These are phyloP conservation scores for Lepidochitona cinerea DNA, from an alignment of 2,888 invertebrate species.

Conservation along the genomic window DNA sequence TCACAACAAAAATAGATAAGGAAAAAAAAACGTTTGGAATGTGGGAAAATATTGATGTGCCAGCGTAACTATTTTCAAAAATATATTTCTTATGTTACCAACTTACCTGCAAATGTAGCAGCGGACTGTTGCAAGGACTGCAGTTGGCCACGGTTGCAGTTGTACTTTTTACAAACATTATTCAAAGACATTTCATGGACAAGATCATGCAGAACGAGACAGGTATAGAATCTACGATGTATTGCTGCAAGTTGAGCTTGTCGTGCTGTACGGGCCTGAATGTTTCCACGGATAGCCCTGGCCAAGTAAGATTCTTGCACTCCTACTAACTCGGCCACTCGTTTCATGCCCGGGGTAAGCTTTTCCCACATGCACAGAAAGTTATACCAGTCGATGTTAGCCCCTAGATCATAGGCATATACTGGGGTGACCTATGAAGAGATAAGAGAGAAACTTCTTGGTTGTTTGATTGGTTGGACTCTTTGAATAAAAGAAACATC, in stretches of 20 bases:
- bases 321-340: conserved; percentile 90
- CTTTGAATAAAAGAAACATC: no score
- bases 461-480: no score
- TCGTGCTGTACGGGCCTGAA: conserved; percentile 45
- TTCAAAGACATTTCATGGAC: conserved; percentile 87
- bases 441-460: neutral
- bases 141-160: conserved; percentile 88
- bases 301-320: conserved; percentile 86
- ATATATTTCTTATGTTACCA: no score
- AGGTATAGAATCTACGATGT: conserved; percentile 75
- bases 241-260: conserved; percentile 50
- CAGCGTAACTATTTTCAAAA: no score
- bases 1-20: no score
- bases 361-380: conserved; percentile 85
- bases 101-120: conserved; percentile 90
- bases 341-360: conserved; percentile 83
- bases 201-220: conserved; percentile 92
- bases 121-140: conserved; percentile 96
- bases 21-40: no score
- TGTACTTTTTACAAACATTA: conserved; percentile 86
- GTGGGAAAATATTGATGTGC: no score
- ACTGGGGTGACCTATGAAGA: conserved; percentile 83
- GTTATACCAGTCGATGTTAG: conserved; percentile 78
- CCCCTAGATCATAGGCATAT: conserved; percentile 85
- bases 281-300: conserved; percentile 72